Base-by-base conservation (phyloP, 2,888 invertebrate species). In the Caradrina clavipalpis region DNA sequence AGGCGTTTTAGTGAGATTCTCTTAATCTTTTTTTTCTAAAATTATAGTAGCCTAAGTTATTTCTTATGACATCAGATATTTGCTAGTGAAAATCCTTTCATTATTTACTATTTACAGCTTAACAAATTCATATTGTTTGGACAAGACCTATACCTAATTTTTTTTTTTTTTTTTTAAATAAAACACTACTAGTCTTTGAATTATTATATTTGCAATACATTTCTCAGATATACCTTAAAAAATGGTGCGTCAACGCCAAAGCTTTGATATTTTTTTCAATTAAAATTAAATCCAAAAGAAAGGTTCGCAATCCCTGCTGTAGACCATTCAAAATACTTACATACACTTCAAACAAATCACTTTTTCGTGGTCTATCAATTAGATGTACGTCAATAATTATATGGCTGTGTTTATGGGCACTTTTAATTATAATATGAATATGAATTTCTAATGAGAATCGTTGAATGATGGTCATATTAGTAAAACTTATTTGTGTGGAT, bases 321-420 rank as follows among this genome's bases (percentile, higher is more conserved):
- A 57, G 66, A 61, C 62, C 64, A 76, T 72, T 76, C 71, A 71
- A 73, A 80, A 82, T 68, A 67, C 53, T 82, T 73, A 75, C 78
- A 77, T 82, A 76, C 70, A 57, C 75, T 73, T 81, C 76, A 84
- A 87, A 90, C 85, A 88, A 90, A 91, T 92, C 88, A 89, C 84
- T 89, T 86, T 81, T 83, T 81, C 92, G 91, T 91, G 92, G 90
- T 90, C 90, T 89, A 91, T 93, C 91, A 91, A 93, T 94, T 94
- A 93, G 86, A 84, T 75, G 84, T 81, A 87, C 87, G 88, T 87
- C 82, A 84, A 90, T 92, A 91, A 93, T 92, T 91, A 90, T 89
- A 83, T 85, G 76, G 83, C 76, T 83, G 75, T 75, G 85, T 86
- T 90, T 90, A 90, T 90, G 88, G 85, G 78, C 80, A 85, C 83